phyloP scores from a whole-genome alignment of 2,888 invertebrate species.

The Chalcosyrphus nemorum region DNA sequence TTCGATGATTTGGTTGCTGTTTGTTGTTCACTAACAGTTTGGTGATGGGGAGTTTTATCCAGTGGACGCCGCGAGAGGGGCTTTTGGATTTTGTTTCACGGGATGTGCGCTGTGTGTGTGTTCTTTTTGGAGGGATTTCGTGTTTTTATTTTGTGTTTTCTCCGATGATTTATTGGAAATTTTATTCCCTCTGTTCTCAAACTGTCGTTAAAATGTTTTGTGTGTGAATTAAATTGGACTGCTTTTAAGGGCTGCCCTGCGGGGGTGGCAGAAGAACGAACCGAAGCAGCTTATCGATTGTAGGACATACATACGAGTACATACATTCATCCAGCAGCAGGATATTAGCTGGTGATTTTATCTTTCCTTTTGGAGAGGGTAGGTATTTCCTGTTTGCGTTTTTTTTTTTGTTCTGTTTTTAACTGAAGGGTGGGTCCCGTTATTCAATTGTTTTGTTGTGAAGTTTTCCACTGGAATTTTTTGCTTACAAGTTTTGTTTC shows the following conservation, averaged over 20 bases:
- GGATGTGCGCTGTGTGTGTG: conserved; percentile 2
- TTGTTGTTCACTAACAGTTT: background rate
- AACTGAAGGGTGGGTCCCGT: background rate
- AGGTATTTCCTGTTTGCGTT: background rate
- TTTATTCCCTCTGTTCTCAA: conserved; percentile 73
- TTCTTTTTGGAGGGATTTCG: conserved; percentile 32
- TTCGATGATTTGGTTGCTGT: conserved; percentile 64
- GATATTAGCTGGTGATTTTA: conserved; percentile 64
- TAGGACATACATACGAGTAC: background rate
- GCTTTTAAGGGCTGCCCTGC: conserved; percentile 6
- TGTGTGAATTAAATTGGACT: conserved; percentile 69
- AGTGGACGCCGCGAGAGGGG: background rate
- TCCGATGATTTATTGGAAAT: conserved; percentile 70
- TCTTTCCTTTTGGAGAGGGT: conserved; percentile 37
- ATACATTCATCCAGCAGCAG: conserved; percentile 11
- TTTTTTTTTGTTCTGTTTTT: background rate
- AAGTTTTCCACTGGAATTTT: conserved; percentile 24
- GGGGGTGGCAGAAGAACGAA: background rate
- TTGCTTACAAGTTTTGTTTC: background rate
- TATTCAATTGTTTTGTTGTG: conserved; percentile 23
- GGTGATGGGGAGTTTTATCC: too few species aligned
- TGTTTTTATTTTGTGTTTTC: conserved; percentile 37
- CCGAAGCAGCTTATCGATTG: conserved; percentile 47
- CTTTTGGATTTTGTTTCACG: conserved; percentile 13
- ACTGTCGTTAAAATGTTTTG: conserved; percentile 73